phyloP scores from a whole-genome alignment of 1,140 invertebrate genomes.

The Pseudomyrmex sp. region DNA sequence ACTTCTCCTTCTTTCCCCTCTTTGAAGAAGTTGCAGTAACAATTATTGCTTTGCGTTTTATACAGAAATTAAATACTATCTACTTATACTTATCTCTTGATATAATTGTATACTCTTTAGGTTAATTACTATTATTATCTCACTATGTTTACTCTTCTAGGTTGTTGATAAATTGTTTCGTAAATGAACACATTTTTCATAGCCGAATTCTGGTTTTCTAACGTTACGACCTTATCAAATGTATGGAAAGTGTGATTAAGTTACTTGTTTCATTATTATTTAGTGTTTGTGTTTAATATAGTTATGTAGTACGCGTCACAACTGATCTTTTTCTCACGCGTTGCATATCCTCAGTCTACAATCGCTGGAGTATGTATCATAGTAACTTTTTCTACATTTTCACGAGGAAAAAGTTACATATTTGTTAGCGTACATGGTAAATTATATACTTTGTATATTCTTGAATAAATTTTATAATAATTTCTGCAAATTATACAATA shows the following conservation, averaged over 20 bases:
- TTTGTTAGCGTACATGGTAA: slow-evolving; percentile 35
- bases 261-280: slow-evolving; percentile 55
- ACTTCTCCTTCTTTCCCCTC: slow-evolving; percentile 58
- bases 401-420: slow-evolving; percentile 29
- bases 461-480: slow-evolving; percentile 57
- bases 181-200: slow-evolving; percentile 66
- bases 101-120: slow-evolving; percentile 68
- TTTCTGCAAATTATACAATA: slow-evolving; percentile 44
- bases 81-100: slow-evolving; percentile 66
- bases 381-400: slow-evolving; percentile 54
- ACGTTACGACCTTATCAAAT: slow-evolving; percentile 50
- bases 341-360: slow-evolving; percentile 33
- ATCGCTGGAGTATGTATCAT: neutral
- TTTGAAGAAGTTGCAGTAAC: slow-evolving; percentile 69
- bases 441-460: slow-evolving; percentile 56
- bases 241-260: slow-evolving; percentile 37
- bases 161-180: slow-evolving; percentile 81
- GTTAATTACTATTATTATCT: slow-evolving; percentile 71
- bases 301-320: slow-evolving; percentile 46
- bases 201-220: slow-evolving; percentile 54
- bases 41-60: slow-evolving; percentile 82
- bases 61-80: slow-evolving; percentile 79
- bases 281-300: slow-evolving; percentile 56
- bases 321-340: slow-evolving; percentile 35
- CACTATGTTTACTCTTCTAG: slow-evolving; percentile 74